These are phyloP conservation scores for Propithecus perrieri DNA, from an alignment of 2,797 vertebrate genomes.

Conservation along the genomic window DNA sequence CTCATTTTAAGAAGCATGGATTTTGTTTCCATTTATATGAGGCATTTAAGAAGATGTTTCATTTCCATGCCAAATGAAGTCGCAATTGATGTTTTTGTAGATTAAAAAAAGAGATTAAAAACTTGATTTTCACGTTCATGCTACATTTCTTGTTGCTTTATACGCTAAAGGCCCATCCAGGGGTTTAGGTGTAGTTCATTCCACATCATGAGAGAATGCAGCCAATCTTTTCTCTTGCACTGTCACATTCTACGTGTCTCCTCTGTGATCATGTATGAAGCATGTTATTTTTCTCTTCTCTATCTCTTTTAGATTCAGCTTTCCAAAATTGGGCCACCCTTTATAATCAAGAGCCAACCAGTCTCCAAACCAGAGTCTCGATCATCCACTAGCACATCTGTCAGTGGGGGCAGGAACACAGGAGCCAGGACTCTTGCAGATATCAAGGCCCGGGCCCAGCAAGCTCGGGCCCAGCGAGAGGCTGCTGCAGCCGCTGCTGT, in stretches of 20 bases:
- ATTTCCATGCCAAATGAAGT: conserved; percentile 3
- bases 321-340: conserved; percentile 90
- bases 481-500: conserved; percentile 89
- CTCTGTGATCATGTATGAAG: neutral
- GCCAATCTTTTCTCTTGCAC: neutral
- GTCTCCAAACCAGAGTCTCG: conserved; percentile 88
- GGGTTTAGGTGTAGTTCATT: neutral
- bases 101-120: conserved; percentile 1
- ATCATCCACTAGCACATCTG: conserved; percentile 80
- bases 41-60: neutral
- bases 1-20: neutral
- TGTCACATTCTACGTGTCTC: accelerated
- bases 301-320: conserved; percentile 87
- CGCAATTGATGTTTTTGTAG: neutral
- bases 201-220: neutral
- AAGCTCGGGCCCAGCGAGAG: conserved; percentile 90
- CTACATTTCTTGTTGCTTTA: neutral
- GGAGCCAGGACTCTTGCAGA: conserved; percentile 90
- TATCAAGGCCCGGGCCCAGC: conserved; percentile 91
- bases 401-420: conserved; percentile 87
- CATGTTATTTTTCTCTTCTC: neutral
- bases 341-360: conserved; percentile 91
- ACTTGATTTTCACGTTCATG: neutral
- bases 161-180: neutral
- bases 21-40: neutral